Evolutionary conservation across 1,140 invertebrate genomes (phyloP), one percentile per base, ranked within the genome.

Genomic region (Aphaenogaster rudis): DNA sequence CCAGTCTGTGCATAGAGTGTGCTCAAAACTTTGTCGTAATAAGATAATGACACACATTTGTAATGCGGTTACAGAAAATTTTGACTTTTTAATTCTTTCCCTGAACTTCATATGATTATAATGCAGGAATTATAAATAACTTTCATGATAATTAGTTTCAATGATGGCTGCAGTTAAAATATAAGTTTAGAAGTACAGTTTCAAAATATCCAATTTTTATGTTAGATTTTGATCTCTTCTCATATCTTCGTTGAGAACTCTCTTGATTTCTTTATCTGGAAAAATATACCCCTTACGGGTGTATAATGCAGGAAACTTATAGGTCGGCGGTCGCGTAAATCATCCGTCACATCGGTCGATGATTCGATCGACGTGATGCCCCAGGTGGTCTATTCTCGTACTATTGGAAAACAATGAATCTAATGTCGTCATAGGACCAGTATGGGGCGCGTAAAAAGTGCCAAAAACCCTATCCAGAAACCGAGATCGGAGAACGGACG

Each of bases 371-470:
- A 88, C 89, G 86, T 54, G 48, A 90, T 78, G 86, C 74, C 87
- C 90, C 87, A 89, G 90, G 80, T 92, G 91, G 86, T 84, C 59
- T 69, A 86, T 90, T 88, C 71, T 78, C 74, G 57, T 84, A 33
- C 54, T 91, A 92, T 92, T 81, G 92, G 90, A 93, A 92, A 92
- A 92, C 92, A 92, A 93, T 93, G 90, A 92, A 92, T 91, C 86
- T 87, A 42, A 59, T 67, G 66, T 82, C 59, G 45, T 86, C 45
- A 64, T 86, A 79, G 39, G 4, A 36, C 17, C 48, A 48, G 82
- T 59, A 54, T 54, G 76, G 42, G 0, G 17, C 8, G 42, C 28
- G 64, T 48, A 80, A 67, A 80, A 69, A 67, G 61, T 67, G 50
- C 42, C 42, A 71, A 59, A 80, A 45, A 71, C 57, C 6, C 54